phyloP scores from a whole-genome alignment of 2,797 vertebrate genomes.

The Phalanger gymnotis region DNA sequence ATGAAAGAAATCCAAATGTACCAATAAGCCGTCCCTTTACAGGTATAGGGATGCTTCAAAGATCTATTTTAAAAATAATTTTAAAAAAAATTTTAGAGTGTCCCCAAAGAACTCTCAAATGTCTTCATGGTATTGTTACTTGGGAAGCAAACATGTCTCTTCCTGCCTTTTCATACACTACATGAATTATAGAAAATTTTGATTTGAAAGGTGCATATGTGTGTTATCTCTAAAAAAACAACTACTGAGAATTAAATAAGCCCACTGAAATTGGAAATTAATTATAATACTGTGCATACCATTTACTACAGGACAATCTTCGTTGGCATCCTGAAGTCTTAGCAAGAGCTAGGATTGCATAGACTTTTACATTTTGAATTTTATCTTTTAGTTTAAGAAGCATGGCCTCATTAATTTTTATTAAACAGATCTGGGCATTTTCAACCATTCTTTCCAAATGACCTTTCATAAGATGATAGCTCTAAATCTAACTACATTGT shows the following conservation, averaged over 20 bases:
- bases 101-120: slow-evolving; percentile 26
- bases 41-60: slow-evolving; percentile 18
- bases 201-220: not conserved
- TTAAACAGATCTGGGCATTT: slow-evolving; percentile 95
- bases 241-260: slow-evolving; percentile 40
- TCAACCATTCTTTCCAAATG: slow-evolving; percentile 95
- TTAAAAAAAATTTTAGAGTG: too few species aligned
- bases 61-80: too few species aligned
- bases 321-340: slow-evolving; percentile 94
- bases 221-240: not conserved
- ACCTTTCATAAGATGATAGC: slow-evolving; percentile 96
- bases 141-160: slow-evolving; percentile 46
- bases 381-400: slow-evolving; percentile 93
- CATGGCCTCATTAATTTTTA: slow-evolving; percentile 94
- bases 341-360: slow-evolving; percentile 94
- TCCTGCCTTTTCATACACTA: slow-evolving; percentile 4
- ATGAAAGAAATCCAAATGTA: slow-evolving; percentile 14
- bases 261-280: slow-evolving; percentile 38
- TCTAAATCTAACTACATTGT: slow-evolving; percentile 94
- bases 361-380: slow-evolving; percentile 95
- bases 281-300: slow-evolving; percentile 83
- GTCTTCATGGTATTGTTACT: slow-evolving; percentile 19
- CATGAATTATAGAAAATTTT: not conserved
- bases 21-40: not conserved
- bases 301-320: slow-evolving; percentile 91